A percentile compares a stretch with the other conserved stretches of the same genome.
phyloP scores from a whole-genome alignment of 2,888 invertebrate species.

The Apodemia zela region DNA sequence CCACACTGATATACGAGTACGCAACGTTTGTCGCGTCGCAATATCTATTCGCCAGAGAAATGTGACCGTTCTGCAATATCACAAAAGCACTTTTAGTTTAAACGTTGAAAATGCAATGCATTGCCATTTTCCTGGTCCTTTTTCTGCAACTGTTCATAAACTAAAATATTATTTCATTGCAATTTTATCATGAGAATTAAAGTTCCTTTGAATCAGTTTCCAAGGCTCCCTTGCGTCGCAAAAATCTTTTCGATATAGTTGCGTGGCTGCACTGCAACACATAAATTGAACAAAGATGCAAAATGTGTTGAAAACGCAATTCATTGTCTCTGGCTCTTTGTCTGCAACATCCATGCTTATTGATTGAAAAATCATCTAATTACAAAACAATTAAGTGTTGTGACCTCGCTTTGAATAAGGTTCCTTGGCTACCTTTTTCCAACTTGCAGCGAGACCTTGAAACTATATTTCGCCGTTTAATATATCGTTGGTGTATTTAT shows the following conservation, averaged over 20 bases:
- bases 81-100: too few relatives aligned
- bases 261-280: not conserved
- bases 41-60: too few relatives aligned
- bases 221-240: too few relatives aligned
- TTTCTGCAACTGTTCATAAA: too few relatives aligned
- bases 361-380: conserved; percentile 17
- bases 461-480: not conserved
- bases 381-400: not conserved
- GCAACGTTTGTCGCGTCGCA: too few relatives aligned
- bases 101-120: too few relatives aligned
- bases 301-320: conserved; percentile 29
- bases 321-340: conserved; percentile 27
- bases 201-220: too few relatives aligned
- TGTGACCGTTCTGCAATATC: too few relatives aligned
- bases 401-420: not conserved
- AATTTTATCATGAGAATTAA: too few relatives aligned
- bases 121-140: too few relatives aligned
- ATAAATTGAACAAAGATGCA: conserved; percentile 27
- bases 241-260: not conserved
- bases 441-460: not conserved
- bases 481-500: not conserved
- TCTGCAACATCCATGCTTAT: conserved; percentile 28
- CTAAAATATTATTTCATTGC: too few relatives aligned
- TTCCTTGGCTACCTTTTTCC: not conserved
- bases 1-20: too few relatives aligned